Percentiles rank a stretch among this genome's conserved stretches.
These are phyloP conservation scores for Pelusios castaneus DNA, from an alignment of 2,113 vertebrate species.

Conservation along the genomic window DNA sequence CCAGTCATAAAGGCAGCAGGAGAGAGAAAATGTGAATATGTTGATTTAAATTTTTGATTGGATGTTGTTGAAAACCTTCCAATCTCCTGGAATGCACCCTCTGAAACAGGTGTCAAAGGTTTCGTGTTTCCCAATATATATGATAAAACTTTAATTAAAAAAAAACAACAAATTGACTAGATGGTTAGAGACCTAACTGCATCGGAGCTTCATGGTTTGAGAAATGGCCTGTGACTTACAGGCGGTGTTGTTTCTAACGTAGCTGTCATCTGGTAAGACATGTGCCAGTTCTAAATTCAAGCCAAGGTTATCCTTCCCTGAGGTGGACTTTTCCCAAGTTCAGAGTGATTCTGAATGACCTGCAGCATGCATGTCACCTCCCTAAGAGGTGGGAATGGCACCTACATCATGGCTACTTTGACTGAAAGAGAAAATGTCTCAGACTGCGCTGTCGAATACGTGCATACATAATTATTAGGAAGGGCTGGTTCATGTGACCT, in stretches of 20 bases:
- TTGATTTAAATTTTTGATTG: background rate
- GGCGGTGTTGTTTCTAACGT: background rate
- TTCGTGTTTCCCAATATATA: background rate
- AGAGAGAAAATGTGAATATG: background rate
- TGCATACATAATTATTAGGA: background rate
- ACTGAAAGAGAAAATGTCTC: rapidly evolving
- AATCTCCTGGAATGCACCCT: rapidly evolving
- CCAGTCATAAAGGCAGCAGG: background rate
- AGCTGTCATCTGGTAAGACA: background rate
- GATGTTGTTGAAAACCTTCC: background rate
- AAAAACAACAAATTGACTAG: background rate
- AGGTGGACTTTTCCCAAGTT: background rate
- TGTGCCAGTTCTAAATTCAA: background rate
- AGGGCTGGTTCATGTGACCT: background rate
- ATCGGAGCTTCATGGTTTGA: background rate
- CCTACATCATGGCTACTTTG: background rate
- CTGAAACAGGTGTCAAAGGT: background rate
- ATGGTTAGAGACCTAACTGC: background rate
- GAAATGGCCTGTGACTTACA: background rate
- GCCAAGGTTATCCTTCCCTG: background rate
- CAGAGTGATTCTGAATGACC: background rate
- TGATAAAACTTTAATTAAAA: background rate
- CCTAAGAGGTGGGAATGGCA: background rate
- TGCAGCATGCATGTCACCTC: background rate
- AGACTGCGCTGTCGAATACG: background rate